Evolutionary conservation across 1,140 invertebrate species (phyloP).

Genomic region (Lepidotrigona ventralis): DNA sequence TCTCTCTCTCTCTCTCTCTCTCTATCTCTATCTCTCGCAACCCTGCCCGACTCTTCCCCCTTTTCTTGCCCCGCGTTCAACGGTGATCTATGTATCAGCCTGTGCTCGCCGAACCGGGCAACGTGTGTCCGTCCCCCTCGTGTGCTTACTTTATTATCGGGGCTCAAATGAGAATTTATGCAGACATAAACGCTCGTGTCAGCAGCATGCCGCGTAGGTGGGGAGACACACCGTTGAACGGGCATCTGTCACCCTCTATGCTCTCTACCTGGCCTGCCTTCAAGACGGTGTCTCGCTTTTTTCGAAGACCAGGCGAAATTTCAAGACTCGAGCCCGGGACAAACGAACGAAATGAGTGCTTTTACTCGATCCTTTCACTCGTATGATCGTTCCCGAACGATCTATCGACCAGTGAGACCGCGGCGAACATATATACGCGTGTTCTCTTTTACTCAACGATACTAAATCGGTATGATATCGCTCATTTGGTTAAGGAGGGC

Average conservation of each 20-base stretch:
- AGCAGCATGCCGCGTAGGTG: slow-evolving; percentile 68
- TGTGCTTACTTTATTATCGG: slow-evolving; percentile 77
- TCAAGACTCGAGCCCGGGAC: slow-evolving; percentile 14
- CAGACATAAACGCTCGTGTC: slow-evolving; percentile 77
- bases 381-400: neutral
- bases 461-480: slow-evolving; percentile 24
- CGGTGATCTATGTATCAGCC: slow-evolving; percentile 73
- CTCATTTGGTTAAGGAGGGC: slow-evolving; percentile 47
- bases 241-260: slow-evolving; percentile 67
- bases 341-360: neutral
- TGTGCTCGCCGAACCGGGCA: slow-evolving; percentile 66
- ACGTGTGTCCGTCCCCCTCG: slow-evolving; percentile 70
- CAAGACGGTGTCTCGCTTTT: slow-evolving; percentile 38
- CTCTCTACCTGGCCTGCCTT: slow-evolving; percentile 47
- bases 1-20: neutral
- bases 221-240: slow-evolving; percentile 65
- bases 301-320: slow-evolving; percentile 31
- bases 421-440: neutral
- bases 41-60: slow-evolving; percentile 44
- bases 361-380: neutral
- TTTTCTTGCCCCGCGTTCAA: slow-evolving; percentile 51
- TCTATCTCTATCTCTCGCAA: slow-evolving; percentile 10
- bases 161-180: slow-evolving; percentile 78
- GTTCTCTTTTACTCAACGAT: neutral
- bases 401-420: neutral